These are phyloP conservation scores for Drosophila guanche DNA, from an alignment of 1,140 invertebrate genomes.

Conservation along the genomic window DNA sequence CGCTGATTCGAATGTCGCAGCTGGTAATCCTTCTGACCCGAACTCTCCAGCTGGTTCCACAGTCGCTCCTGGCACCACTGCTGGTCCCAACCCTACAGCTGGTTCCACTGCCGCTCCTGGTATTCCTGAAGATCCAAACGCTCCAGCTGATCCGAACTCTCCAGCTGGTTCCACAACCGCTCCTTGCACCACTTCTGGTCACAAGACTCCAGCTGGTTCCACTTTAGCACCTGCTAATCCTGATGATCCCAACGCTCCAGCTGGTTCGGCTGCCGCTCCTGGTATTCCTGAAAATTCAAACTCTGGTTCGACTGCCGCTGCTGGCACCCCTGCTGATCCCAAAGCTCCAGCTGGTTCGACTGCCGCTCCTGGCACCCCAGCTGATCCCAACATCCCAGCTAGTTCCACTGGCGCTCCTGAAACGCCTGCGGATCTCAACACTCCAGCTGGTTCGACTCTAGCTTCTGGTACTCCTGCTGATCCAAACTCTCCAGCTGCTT, in stretches of 20 bases:
- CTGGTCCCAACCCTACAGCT: constrained; percentile 1
- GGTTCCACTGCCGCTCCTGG: constrained; percentile 15
- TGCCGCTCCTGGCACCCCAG: constrained; percentile 13
- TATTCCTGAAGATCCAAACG: too few species aligned
- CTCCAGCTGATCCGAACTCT: constrained; percentile 16
- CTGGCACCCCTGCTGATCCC: constrained; percentile 12
- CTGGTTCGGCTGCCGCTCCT: constrained; percentile 7
- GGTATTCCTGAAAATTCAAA: constrained; percentile 17
- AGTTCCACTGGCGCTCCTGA: background rate
- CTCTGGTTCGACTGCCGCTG: constrained; percentile 12
- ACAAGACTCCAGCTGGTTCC: constrained; percentile 18
- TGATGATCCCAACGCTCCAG: constrained; percentile 10
- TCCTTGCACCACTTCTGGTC: constrained; percentile 4
- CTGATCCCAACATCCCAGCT: constrained; percentile 12
- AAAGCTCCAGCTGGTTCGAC: constrained; percentile 7
- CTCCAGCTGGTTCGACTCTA: background rate
- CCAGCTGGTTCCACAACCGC: constrained; percentile 14
- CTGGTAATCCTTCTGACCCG: constrained; percentile 7
- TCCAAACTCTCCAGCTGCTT: constrained; percentile 16
- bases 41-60: constrained; percentile 11
- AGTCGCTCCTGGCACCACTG: constrained; percentile 9
- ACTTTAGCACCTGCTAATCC: constrained; percentile 15
- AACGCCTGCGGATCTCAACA: background rate
- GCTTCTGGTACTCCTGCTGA: constrained; percentile 13
- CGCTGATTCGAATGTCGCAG: background rate